These are phyloP conservation scores for Danaus plexippus DNA, from an alignment of 1,140 invertebrate species.

Conservation along the genomic window DNA sequence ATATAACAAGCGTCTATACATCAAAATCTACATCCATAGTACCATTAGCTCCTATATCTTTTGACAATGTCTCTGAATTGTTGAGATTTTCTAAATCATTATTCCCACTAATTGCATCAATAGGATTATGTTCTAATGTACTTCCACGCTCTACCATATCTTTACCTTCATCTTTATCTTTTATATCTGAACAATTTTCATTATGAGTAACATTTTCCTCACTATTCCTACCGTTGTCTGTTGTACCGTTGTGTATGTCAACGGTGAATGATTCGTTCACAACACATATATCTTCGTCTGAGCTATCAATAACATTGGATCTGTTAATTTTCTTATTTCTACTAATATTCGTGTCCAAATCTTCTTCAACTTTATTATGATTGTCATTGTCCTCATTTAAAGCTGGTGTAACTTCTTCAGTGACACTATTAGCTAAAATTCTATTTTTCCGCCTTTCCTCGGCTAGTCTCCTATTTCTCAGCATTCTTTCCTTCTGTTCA, in stretches of 20 bases:
- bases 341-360: conserved; percentile 14
- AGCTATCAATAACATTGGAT: conserved; percentile 47
- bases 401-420: conserved; percentile 7
- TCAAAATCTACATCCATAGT: conserved; percentile 38
- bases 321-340: conserved; percentile 29
- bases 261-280: conserved; percentile 13
- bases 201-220: conserved; percentile 6
- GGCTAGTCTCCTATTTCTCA: conserved; percentile 56
- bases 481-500: conserved; percentile 62
- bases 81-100: conserved; percentile 5
- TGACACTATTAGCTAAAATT: conserved; percentile 14
- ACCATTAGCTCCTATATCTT: background rate
- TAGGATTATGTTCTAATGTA: too few relatives aligned
- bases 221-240: conserved; percentile 5
- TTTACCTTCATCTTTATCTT: conserved; percentile 3
- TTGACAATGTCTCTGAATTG: conserved; percentile 1
- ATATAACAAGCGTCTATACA: conserved; percentile 38
- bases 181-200: conserved; percentile 3
- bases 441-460: conserved; percentile 58
- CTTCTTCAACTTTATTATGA: conserved; percentile 6
- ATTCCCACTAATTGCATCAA: conserved; percentile 3
- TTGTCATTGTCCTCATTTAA: conserved; percentile 1
- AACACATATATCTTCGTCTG: conserved; percentile 37
- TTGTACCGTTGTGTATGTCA: conserved; percentile 14
- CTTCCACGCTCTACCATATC: background rate